Conservation (phyloP, 2,113 vertebrate genomes). For the Epinephelus cyanopodus region DNA sequence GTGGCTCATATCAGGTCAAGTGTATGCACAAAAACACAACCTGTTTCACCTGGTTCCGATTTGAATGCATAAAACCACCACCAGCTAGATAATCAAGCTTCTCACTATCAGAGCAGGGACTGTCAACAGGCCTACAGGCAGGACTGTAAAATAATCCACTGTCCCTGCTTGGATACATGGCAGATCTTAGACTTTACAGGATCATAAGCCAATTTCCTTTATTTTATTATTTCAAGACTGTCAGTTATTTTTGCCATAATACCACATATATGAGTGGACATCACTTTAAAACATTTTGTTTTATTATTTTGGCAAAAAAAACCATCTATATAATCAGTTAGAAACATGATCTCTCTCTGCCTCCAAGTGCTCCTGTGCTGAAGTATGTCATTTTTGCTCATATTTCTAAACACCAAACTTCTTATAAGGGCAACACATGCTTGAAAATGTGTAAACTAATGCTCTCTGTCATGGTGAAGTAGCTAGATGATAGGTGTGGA, state of each 20-base stretch:
- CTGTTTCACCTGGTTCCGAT: not conserved
- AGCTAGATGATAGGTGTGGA: not conserved
- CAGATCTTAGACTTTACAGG: too few relatives aligned
- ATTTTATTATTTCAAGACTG: not conserved
- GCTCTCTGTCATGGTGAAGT: not conserved
- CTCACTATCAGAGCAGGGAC: not conserved
- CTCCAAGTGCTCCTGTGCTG: not conserved
- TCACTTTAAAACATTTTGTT: not conserved
- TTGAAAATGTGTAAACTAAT: not conserved
- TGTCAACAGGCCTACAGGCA: not conserved
- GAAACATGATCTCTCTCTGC: not conserved
- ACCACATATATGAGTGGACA: not conserved
- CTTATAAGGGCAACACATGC: not conserved
- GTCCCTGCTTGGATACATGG: not conserved
- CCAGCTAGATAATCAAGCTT: not conserved
- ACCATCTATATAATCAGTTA: too few relatives aligned
- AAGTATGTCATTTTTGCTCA: too few relatives aligned
- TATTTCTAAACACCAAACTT: not conserved
- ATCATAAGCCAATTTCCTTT: not conserved
- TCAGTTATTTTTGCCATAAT: not conserved
- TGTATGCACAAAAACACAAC: not conserved
- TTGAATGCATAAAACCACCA: not conserved
- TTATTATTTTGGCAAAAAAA: too few relatives aligned
- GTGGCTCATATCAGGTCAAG: too few relatives aligned
- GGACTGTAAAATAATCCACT: not conserved